Evolutionary conservation across 2,888 invertebrate species (phyloP).

Genomic region (Punctoribates punctum): DNA sequence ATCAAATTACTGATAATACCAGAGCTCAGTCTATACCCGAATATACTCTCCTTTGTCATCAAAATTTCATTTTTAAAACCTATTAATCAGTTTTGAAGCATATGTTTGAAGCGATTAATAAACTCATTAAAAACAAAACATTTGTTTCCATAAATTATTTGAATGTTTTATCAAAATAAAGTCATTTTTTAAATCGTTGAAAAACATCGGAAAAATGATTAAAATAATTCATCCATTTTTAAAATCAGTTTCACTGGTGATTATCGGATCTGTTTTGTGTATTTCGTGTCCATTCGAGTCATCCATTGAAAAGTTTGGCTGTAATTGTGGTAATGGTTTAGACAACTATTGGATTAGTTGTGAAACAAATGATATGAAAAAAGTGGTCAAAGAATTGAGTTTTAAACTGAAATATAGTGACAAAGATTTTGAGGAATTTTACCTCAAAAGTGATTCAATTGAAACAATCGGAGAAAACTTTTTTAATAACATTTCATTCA

Average conservation of each 20-base stretch:
- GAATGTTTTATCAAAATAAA: too few relatives aligned
- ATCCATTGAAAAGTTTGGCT: neutral
- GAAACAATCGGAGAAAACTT: neutral
- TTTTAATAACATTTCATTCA: slow-evolving; percentile 13
- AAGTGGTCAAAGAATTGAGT: neutral
- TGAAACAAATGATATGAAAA: neutral
- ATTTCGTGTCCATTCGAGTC: slow-evolving; percentile 5
- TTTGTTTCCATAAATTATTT: slow-evolving; percentile 8
- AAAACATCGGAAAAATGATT: neutral
- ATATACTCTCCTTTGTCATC: neutral
- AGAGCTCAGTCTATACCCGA: neutral
- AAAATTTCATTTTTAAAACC: neutral
- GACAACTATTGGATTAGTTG: slow-evolving; percentile 5
- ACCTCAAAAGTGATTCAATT: slow-evolving; percentile 5
- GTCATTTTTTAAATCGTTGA: neutral
- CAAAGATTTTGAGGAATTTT: slow-evolving; percentile 10
- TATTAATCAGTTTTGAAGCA: too few relatives aligned
- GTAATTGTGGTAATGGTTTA: neutral
- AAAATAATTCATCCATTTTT: neutral
- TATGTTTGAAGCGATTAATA: too few relatives aligned
- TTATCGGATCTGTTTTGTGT: neutral
- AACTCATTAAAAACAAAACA: neutral
- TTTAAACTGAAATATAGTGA: slow-evolving; percentile 4
- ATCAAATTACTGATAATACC: neutral
- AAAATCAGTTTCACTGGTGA: neutral